Base-by-base conservation (phyloP, 2,888 invertebrate species). In the Entomobrya proxima region DNA sequence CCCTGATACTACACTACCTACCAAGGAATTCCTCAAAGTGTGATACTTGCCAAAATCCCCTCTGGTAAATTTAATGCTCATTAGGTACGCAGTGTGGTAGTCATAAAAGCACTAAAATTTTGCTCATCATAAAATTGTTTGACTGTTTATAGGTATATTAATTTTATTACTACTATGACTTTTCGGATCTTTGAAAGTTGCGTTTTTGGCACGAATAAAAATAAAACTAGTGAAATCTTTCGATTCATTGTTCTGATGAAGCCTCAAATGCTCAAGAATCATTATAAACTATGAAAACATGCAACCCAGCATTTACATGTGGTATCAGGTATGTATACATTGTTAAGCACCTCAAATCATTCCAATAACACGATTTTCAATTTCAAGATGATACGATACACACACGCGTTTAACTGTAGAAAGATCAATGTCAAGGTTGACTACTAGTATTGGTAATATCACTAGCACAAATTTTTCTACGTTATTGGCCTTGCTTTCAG, bases 291-390 rank as follows among this genome's bases (percentile, higher is more conserved):
- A 27, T 40, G 4, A 44, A 27, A 50, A 55, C 72, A 58, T 61
- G 72, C n/a, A 79, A 67, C 67, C 27, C 72, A 72, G 47, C 21
- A 80, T 80, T 72, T 58, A 27, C 80, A 67, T 35, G 52, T 27
- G 18, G 52, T 50, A 50, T 7, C 21, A 21, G 21, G 27, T 27
- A 11, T 7, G 21, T 52, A 52, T 52, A 27, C 27, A 30, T 24
- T 18, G 15, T 18, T 3, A 2, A 58, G 18, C 30, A 27, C 27
- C n/a, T 30, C 32, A 44, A 80, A 72, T 80, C 72, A 72, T 80
- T 80, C 80, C 72, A 72, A 80, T 80, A 80, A 80, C 80, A 80
- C 69, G 80, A 55, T 72, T 80, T 74, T 15, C 50, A 67, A 44
- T 72, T 32, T 13, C 72, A 44, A 7, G 37, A 32, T 21, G 50